phyloP scores from a whole-genome alignment of 2,113 vertebrate genomes.

The Crotalus tigris region DNA sequence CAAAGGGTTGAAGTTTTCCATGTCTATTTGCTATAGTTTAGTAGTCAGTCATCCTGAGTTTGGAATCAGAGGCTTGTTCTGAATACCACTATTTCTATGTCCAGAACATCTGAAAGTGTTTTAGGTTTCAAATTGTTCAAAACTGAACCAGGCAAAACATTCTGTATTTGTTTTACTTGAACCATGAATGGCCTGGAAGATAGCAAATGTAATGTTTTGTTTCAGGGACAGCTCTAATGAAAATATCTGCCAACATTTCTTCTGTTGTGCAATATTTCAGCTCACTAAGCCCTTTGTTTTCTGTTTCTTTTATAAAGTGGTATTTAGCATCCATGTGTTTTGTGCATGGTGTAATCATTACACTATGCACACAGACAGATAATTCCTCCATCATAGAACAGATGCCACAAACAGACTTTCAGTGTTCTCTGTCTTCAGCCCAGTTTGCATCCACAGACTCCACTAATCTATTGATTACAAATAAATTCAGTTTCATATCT shows the following conservation, averaged over 20 bases:
- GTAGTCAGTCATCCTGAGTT: not conserved
- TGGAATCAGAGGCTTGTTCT: not conserved
- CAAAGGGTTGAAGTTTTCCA: not conserved
- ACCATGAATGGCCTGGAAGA: not conserved
- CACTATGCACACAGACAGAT: not conserved
- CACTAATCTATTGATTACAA: not conserved
- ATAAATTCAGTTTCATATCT: not conserved
- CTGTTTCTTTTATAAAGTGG: not conserved
- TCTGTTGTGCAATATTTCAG: not conserved
- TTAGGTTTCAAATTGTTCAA: not conserved
- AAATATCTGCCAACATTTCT: not conserved
- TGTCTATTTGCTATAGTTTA: not conserved
- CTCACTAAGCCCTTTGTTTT: not conserved
- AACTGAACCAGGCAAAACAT: not conserved
- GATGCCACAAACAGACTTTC: not conserved
- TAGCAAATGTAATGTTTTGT: not conserved
- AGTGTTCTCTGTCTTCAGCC: not conserved
- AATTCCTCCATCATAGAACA: not conserved
- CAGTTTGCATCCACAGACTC: not conserved
- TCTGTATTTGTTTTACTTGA: not conserved
- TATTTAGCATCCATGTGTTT: not conserved
- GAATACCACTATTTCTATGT: not conserved
- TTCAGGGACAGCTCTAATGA: not conserved
- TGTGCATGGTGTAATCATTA: not conserved
- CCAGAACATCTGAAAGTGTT: not conserved